These are phyloP conservation scores for Ladona fulva DNA, from an alignment of 1,140 invertebrate species.

Conservation along the genomic window DNA sequence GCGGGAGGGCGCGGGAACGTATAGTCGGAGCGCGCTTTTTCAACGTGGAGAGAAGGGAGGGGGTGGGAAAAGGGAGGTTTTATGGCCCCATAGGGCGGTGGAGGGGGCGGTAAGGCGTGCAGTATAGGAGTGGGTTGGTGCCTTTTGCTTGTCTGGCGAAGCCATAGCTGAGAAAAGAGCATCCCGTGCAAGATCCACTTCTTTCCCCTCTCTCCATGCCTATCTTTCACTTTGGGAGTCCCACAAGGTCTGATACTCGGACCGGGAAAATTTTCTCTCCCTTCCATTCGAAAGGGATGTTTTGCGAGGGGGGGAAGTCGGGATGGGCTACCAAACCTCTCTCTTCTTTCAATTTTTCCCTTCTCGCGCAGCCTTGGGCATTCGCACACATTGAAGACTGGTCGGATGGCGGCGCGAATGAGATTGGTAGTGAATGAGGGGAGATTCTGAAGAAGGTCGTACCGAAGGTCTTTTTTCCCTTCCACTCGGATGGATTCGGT, in stretches of 20 bases:
- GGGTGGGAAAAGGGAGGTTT: background rate
- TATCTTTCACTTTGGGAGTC: conserved; percentile 9
- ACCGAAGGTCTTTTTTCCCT: too few species aligned
- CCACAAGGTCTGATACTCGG: background rate
- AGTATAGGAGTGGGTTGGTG: background rate
- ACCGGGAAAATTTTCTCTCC: background rate
- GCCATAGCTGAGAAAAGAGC: conserved; percentile 3
- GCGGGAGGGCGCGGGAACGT: conserved; percentile 7
- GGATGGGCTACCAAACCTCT: background rate
- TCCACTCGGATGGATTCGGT: too few species aligned
- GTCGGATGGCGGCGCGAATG: background rate
- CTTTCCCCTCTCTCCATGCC: background rate
- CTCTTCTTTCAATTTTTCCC: background rate
- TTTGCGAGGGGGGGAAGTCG: background rate
- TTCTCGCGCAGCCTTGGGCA: background rate
- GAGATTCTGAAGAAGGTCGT: background rate
- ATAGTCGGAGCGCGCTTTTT: background rate
- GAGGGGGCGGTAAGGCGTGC: background rate
- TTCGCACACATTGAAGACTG: background rate
- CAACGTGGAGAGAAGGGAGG: background rate
- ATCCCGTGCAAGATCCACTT: background rate
- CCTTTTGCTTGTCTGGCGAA: background rate
- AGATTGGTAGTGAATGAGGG: background rate
- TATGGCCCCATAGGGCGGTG: background rate
- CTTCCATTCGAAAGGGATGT: background rate